phyloP scores from a whole-genome alignment of 2,888 invertebrate species.

The Drosophila niveifrons region DNA sequence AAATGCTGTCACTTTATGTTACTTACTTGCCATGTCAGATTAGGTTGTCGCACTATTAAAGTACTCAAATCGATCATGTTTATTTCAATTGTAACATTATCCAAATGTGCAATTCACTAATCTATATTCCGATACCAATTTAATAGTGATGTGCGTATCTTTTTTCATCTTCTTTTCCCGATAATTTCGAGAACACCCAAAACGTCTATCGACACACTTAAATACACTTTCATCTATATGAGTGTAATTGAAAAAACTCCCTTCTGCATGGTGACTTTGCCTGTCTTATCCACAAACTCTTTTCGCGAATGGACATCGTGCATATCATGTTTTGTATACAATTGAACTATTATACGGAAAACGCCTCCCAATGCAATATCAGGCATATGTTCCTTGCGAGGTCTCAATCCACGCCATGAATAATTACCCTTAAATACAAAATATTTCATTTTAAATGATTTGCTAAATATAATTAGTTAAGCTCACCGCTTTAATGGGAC shows the following conservation, averaged over 20 bases:
- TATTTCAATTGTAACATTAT: not conserved
- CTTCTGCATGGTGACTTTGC: not conserved
- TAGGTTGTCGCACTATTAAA: conserved; percentile 21
- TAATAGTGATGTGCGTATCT: not conserved
- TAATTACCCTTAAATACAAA: conserved; percentile 1
- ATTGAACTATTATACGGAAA: not conserved
- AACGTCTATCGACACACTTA: too few relatives aligned
- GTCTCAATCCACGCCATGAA: conserved; percentile 1
- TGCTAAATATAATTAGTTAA: not conserved
- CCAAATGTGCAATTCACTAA: not conserved
- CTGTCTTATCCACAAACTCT: not conserved
- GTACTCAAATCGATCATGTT: not conserved
- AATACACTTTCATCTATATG: not conserved
- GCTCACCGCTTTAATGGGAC: conserved; percentile 9
- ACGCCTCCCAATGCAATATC: not conserved
- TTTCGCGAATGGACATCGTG: not conserved
- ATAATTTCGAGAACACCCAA: too few relatives aligned
- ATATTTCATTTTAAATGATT: not conserved
- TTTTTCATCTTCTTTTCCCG: not conserved
- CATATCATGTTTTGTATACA: not conserved
- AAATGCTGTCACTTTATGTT: conserved; percentile 41
- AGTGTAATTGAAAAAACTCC: not conserved
- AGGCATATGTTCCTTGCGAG: conserved; percentile 5
- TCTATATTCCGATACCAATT: too few relatives aligned
- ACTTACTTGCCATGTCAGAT: conserved; percentile 1